phyloP scores from a whole-genome alignment of 2,888 invertebrate genomes.

The Agriopis leucophaearia region DNA sequence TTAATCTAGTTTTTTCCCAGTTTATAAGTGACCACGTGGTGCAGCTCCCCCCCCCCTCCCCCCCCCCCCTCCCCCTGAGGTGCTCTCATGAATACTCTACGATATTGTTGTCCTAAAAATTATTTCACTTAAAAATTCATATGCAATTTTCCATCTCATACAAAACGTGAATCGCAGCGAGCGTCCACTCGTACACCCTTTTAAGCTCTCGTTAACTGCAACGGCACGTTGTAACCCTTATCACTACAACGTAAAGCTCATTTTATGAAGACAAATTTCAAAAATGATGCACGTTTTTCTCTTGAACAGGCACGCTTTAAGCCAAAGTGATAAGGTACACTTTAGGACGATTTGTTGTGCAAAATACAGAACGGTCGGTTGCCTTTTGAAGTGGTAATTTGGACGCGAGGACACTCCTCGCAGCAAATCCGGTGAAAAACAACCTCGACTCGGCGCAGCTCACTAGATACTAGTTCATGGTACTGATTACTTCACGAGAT shows the following conservation, averaged over 20 bases:
- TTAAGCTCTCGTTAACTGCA: conserved; percentile 29
- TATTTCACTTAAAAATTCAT: conserved; percentile 36
- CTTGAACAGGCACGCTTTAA: conserved; percentile 12
- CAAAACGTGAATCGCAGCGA: conserved; percentile 28
- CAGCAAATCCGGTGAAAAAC: conserved; percentile 26
- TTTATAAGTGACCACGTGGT: too few relatives aligned
- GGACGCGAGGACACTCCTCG: conserved; percentile 21
- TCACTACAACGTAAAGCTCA: conserved; percentile 10
- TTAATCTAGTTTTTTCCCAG: too few relatives aligned
- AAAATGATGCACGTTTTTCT: conserved; percentile 20
- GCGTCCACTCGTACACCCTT: conserved; percentile 29
- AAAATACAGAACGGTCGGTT: conserved; percentile 16
- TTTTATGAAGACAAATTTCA: conserved; percentile 6
- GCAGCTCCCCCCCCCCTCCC: too few relatives aligned
- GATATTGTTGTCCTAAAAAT: conserved; percentile 23
- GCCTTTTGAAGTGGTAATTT: conserved; percentile 30
- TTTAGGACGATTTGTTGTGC: conserved; percentile 4
- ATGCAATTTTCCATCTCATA: conserved; percentile 33
- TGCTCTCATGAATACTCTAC: conserved; percentile 4
- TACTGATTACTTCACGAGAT: not conserved
- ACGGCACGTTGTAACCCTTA: conserved; percentile 14
- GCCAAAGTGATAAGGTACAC: conserved; percentile 8
- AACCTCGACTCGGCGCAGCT: conserved; percentile 5
- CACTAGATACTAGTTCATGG: conserved; percentile 9
- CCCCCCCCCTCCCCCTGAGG: too few relatives aligned